Evolutionary conservation across 2,888 invertebrate genomes (phyloP), one percentile per base, ranked within the genome.

Genomic region (Rotaria magnacalcarata): DNA sequence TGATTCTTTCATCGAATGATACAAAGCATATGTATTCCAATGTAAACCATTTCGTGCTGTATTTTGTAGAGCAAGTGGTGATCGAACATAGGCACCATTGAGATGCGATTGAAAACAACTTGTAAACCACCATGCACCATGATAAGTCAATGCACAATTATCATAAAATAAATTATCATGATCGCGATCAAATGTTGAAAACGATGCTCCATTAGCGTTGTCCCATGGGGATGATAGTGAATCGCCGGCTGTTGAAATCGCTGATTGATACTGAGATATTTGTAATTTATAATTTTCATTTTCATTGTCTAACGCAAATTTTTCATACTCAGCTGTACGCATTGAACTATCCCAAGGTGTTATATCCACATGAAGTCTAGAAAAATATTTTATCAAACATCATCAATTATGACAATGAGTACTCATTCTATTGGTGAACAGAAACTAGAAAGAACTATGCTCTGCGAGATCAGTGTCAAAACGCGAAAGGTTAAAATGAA

Each of bases 101-200:
- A 90, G 87, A 87, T 91, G 90, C 43, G 89, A 89, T 85, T 89
- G 87, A 88, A 90, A 91, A 87, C 90, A 91, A 75, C 89, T 90
- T 87, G 89, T 89, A 87, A 90, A 91, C 91, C 91, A 91, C 88
- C 90, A 90, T 14, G 90, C 90, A 24, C 90, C 90, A 54, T 89
- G 88, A 88, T 89, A 90, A 85, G 89, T 88, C 85, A 89, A 88
- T 8, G 90, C 90, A 87, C 90, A 90, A 88, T 90, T 90, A 88
- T 90, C 90, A 88, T 90, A 89, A 88, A 89, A 89, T 86, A 90
- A 89, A 60, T 89, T 95, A 90, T 97, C 97, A 89, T 96, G 93
- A 91, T 97, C 97, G 84, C 93, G 94, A 90, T 96, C 96, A 87
- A 94, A 94, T 0, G 96, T 94, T 87, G 96, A 96, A 91, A 96